A percentile compares a stretch with the other conserved stretches of the same genome.
These are phyloP conservation scores for Lasioglossum vierecki DNA, from an alignment of 2,888 invertebrate species.

Conservation along the genomic window DNA sequence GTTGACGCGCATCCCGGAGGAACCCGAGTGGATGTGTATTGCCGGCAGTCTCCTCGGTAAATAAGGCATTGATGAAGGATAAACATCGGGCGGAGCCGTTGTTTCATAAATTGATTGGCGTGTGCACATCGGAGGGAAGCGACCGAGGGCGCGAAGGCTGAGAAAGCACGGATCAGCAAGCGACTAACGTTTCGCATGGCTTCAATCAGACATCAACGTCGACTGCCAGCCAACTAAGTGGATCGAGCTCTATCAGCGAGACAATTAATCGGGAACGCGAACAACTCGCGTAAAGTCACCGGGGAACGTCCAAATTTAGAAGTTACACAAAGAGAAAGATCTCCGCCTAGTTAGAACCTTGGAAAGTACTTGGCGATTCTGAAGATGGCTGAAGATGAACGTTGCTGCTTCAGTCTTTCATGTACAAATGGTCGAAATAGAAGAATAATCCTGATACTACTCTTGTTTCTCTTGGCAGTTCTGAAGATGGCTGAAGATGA, in stretches of 20 bases:
- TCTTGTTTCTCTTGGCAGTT: neutral
- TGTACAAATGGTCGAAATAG: too few species aligned
- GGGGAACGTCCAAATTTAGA: neutral
- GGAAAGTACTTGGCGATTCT: neutral
- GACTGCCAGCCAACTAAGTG: too few species aligned
- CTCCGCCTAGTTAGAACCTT: neutral
- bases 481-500: neutral
- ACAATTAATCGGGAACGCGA: neutral
- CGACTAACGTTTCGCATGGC: neutral
- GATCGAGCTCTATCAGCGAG: neutral
- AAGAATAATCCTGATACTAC: too few species aligned
- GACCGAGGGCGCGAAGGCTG: too few species aligned
- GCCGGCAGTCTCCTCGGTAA: conserved; percentile 3
- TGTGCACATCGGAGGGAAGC: neutral
- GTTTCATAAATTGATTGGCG: conserved; percentile 38
- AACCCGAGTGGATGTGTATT: neutral
- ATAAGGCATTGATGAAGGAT: conserved; percentile 26
- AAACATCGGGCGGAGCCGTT: conserved; percentile 3
- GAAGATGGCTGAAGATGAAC: too few species aligned
- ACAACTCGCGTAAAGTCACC: neutral
- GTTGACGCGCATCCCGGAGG: neutral
- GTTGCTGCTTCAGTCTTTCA: too few species aligned
- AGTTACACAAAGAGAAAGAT: neutral
- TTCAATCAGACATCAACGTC: conserved; percentile 3
- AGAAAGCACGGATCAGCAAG: neutral